These are phyloP conservation scores for Drosophila hydei DNA, from an alignment of 1,140 invertebrate species.

Conservation along the genomic window DNA sequence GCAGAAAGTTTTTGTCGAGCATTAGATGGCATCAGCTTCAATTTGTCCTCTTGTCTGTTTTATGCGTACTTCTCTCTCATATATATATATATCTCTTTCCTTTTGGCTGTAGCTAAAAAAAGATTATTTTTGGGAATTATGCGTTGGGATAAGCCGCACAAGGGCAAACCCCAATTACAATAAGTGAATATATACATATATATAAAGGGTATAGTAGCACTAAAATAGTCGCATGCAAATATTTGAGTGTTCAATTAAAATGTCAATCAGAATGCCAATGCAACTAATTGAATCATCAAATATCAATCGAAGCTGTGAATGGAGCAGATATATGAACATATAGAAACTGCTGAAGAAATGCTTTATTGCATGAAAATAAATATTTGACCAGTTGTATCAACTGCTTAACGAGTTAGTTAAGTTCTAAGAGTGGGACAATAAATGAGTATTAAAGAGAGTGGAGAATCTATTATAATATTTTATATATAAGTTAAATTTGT, in stretches of 20 bases:
- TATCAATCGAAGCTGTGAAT: background rate
- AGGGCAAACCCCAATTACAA: conserved; percentile 19
- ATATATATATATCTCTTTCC: background rate
- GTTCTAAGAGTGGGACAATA: no score
- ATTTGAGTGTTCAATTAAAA: background rate
- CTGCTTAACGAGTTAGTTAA: no score
- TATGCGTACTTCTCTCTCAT: conserved; percentile 21
- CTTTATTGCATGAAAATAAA: no score
- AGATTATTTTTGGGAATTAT: conserved; percentile 12
- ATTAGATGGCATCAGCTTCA: conserved; percentile 21
- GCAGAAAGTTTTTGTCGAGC: conserved; percentile 15
- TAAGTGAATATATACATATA: background rate
- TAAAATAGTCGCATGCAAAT: background rate
- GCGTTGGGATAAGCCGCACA: conserved; percentile 6
- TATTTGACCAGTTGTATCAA: no score
- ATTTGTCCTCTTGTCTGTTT: conserved; percentile 35
- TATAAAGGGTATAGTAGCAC: background rate
- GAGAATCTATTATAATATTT: no score
- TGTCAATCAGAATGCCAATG: conserved; percentile 7
- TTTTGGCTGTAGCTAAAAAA: conserved; percentile 1
- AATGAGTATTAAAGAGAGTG: no score
- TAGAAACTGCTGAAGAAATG: no score
- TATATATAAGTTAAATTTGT: no score
- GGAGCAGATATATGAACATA: background rate
- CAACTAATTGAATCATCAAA: conserved; percentile 4